Percentiles rank a stretch among this genome's conserved stretches.
Evolutionary conservation across 1,140 invertebrate species (phyloP).

Genomic region (Drosophila chauvacae): DNA sequence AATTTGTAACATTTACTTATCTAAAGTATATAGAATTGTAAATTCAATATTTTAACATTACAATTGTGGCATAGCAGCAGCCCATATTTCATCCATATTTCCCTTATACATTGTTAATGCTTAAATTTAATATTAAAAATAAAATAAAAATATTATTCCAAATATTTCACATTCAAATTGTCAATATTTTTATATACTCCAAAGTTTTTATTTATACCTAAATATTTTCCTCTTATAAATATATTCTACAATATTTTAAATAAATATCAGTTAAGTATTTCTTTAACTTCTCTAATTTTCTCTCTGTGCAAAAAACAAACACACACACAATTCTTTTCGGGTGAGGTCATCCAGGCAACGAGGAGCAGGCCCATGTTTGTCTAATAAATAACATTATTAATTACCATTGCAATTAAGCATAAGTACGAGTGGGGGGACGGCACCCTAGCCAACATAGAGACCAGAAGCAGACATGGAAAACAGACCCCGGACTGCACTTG

Average conservation of each 20-base stretch:
- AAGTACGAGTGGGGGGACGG: constrained; percentile 59
- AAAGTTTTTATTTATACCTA: too few species aligned
- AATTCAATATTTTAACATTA: too few species aligned
- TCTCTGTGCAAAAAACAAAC: constrained; percentile 27
- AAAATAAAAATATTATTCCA: too few species aligned
- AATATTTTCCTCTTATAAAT: too few species aligned
- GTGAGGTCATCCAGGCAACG: constrained; percentile 76
- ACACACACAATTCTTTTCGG: constrained; percentile 43
- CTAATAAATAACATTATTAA: constrained; percentile 84
- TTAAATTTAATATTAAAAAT: neutral
- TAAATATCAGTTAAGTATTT: neutral
- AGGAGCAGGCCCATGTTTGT: constrained; percentile 56
- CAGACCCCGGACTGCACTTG: constrained; percentile 60
- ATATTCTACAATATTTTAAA: too few species aligned
- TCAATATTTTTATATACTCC: too few species aligned
- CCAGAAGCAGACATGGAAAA: constrained; percentile 13
- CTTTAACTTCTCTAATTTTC: neutral
- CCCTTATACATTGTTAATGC: too few species aligned
- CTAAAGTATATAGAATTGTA: too few species aligned
- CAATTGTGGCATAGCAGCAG: too few species aligned
- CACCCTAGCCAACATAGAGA: constrained; percentile 35
- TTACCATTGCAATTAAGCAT: constrained; percentile 83
- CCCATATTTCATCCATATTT: too few species aligned
- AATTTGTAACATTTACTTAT: too few species aligned
- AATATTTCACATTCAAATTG: too few species aligned